phyloP scores from a whole-genome alignment of 2,888 invertebrate species.

The Noctua fimbriata region DNA sequence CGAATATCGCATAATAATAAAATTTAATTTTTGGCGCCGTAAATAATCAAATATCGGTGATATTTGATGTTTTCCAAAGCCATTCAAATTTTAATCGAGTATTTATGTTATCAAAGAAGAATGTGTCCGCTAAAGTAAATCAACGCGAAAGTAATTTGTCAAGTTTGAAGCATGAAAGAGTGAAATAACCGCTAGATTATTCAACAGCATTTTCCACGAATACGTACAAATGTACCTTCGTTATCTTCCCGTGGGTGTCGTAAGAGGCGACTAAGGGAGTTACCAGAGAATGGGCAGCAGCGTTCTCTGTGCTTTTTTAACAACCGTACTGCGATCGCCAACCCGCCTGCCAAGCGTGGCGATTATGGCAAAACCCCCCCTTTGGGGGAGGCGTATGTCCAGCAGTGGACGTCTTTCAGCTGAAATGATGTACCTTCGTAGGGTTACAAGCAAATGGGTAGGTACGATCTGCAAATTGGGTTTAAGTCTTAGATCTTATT shows the following conservation, averaged over 20 bases:
- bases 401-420: too few relatives aligned
- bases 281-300: too few relatives aligned
- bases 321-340: too few relatives aligned
- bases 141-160: slow-evolving; percentile 14
- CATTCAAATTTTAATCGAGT: neutral
- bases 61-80: neutral
- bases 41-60: neutral
- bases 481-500: neutral
- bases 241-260: too few relatives aligned
- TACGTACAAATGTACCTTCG: neutral
- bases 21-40: neutral
- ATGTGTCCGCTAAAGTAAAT: slow-evolving; percentile 28
- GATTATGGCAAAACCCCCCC: too few relatives aligned
- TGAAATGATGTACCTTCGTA: neutral
- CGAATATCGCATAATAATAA: neutral
- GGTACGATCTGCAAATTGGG: neutral
- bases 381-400: too few relatives aligned
- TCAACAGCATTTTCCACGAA: slow-evolving; percentile 19
- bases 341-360: too few relatives aligned
- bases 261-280: too few relatives aligned
- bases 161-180: slow-evolving; percentile 26
- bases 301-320: too few relatives aligned
- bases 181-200: slow-evolving; percentile 29
- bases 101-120: slow-evolving; percentile 1
- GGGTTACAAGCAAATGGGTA: neutral